Conservation (phyloP, 1,140 invertebrate species). For the Bombus difficillimus region DNA sequence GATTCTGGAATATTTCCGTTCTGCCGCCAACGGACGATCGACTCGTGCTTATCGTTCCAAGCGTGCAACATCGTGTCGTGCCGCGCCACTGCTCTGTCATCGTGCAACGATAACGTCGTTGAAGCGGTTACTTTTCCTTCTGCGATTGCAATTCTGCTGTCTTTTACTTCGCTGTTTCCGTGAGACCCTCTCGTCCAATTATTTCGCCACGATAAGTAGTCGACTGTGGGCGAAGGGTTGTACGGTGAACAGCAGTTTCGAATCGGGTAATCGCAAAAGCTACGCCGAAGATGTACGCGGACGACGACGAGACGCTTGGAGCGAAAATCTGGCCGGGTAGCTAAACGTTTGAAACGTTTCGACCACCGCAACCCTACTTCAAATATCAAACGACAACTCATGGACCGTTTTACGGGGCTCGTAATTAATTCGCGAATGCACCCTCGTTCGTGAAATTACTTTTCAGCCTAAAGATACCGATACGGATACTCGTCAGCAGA, state of each 20-base stretch:
- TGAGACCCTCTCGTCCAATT: background rate
- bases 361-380: background rate
- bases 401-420: conserved; percentile 7
- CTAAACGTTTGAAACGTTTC: conserved; percentile 15
- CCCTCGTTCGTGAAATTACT: conserved; percentile 35
- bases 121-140: too few species aligned
- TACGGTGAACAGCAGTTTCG: background rate
- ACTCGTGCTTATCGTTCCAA: background rate
- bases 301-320: too few species aligned
- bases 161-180: background rate
- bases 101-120: background rate
- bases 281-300: too few species aligned
- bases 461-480: conserved; percentile 6
- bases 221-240: background rate
- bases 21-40: background rate
- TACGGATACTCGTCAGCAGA: background rate
- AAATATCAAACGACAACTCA: conserved; percentile 27
- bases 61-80: background rate
- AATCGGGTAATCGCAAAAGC: too few species aligned
- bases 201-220: background rate
- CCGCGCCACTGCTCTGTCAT: background rate
- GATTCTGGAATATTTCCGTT: background rate
- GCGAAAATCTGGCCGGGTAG: too few species aligned
- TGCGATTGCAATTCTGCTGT: background rate
- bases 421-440: conserved; percentile 33